phyloP scores from a whole-genome alignment of 2,113 vertebrate species.

The Aphelocoma coerulescens region DNA sequence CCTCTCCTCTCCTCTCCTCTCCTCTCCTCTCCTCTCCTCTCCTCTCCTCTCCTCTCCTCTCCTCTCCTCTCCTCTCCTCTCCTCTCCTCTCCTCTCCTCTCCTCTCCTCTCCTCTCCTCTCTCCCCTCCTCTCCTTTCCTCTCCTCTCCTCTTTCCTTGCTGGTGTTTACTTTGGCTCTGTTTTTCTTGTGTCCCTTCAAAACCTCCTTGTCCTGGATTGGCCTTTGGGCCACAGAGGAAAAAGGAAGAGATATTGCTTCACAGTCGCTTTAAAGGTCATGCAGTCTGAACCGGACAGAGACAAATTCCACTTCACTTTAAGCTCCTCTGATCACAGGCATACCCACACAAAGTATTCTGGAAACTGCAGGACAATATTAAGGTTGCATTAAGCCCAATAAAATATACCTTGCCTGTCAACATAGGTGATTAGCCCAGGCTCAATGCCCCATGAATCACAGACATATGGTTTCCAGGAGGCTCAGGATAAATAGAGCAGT shows the following conservation, averaged over 20 bases:
- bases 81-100: neutral
- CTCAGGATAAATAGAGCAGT: neutral
- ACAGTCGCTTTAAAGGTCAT: neutral
- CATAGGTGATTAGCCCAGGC: neutral
- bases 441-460: neutral
- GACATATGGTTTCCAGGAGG: neutral
- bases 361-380: neutral
- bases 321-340: neutral
- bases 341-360: neutral
- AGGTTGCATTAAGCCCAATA: neutral
- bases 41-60: neutral
- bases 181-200: neutral
- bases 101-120: neutral
- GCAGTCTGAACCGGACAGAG: neutral
- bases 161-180: slow-evolving; percentile 8
- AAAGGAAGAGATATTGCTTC: slow-evolving; percentile 1
- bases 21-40: neutral
- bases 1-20: neutral
- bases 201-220: neutral
- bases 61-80: too few relatives aligned
- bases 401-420: slow-evolving; percentile 7
- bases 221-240: neutral
- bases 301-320: neutral
- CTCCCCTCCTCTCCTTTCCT: neutral
- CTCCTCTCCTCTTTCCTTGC: neutral